Evolutionary conservation across 1,140 invertebrate species (phyloP), one percentile per base, ranked within the genome.

Genomic region (Drosophila albomicans): DNA sequence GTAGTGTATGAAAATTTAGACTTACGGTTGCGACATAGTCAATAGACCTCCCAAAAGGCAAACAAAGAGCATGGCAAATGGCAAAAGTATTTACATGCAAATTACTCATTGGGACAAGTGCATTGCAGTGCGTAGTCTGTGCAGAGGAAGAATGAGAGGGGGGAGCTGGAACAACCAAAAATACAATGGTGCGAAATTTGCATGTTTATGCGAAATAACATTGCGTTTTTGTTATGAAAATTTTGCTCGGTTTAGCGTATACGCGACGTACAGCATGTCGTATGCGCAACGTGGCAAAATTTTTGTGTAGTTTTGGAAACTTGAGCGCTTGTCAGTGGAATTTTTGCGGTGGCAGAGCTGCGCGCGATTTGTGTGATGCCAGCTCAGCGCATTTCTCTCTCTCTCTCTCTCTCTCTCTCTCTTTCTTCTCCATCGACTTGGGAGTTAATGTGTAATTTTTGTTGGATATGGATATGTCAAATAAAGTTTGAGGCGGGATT

Each of bases 131-230:
- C 28, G 32, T 28, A 7, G 64, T 30, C 0, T 0, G 6, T 1
- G 32, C 7, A 5, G 38, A 16, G 4, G 32, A 10, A 69, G 10
- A 15, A 15, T 20, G n/a, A 2, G 15, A 2, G 0, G 0, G 30
- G 1, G 8, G 10, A 38, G 16, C 1, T 10, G 15, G 1, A 32
- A 57, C 46, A 56, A 32, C 56, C 13, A 38, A 4, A 59, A 67
- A 58, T 63, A 71, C 68, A 75, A 71, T 75, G 61, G 74, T 82
- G 75, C 68, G 67, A 87, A 87, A 87, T 87, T 87, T 87, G 79
- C 82, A 87, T 87, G 82, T 87, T 87, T 82, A 87, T 87, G 82
- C 66, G 82, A 87, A 87, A 87, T 79, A 82, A 79, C 78, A 87
- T 79, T 67, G 77, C 61, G 68, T 58, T 79, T 73, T 66, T 68